phyloP scores from a whole-genome alignment of 2,113 vertebrate genomes.

The Thamnophis sirtalis region DNA sequence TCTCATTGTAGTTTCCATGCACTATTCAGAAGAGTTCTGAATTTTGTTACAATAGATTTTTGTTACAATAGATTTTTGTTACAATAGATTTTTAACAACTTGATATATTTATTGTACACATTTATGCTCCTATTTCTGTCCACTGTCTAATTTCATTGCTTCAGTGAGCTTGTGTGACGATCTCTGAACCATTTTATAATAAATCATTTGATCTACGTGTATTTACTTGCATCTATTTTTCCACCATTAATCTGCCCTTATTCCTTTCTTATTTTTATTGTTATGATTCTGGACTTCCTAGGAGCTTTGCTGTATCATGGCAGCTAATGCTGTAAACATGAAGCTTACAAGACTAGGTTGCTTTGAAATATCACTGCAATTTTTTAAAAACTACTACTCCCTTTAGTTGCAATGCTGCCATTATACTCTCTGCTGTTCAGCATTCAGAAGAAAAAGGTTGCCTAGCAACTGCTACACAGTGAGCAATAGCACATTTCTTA shows the following conservation, averaged over 20 bases:
- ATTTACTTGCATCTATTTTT: neutral
- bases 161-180: neutral
- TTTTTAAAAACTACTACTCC: neutral
- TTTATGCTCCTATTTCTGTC: conserved; percentile 22
- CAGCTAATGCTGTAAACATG: rapidly evolving
- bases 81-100: neutral
- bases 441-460: conserved; percentile 47
- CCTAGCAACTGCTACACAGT: conserved; percentile 56
- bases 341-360: conserved; percentile 14
- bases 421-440: conserved; percentile 30
- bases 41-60: conserved; percentile 4
- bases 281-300: conserved; percentile 18
- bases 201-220: rapidly evolving
- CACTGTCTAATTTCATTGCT: neutral
- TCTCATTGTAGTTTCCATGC: conserved; percentile 11
- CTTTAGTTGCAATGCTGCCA: conserved; percentile 51
- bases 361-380: neutral
- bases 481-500: conserved; percentile 35
- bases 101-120: neutral
- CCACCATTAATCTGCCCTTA: neutral
- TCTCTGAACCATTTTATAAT: rapidly evolving
- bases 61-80: neutral
- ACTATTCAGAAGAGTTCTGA: neutral
- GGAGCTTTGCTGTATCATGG: rapidly evolving
- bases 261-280: neutral